Evolutionary conservation across 2,797 vertebrate species (phyloP).

Genomic region (Rhodeus uyekii): DNA sequence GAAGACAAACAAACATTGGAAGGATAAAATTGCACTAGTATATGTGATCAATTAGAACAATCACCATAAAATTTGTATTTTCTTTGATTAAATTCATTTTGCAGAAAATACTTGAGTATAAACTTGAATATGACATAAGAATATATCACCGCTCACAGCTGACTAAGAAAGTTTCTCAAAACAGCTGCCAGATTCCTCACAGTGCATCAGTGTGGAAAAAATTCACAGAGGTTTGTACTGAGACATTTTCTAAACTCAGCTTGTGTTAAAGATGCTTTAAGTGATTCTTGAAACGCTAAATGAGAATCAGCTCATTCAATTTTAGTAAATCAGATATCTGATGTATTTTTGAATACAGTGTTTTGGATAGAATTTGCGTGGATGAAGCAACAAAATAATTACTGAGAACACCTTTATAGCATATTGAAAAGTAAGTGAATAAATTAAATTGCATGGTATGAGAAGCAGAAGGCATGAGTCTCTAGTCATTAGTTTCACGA

Average conservation of each 20-base stretch:
- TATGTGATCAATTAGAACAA: not conserved
- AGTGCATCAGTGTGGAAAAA: not conserved
- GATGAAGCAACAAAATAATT: not conserved
- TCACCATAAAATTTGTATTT: not conserved
- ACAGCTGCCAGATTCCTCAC: constrained; percentile 2
- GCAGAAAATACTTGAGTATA: not conserved
- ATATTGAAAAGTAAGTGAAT: not conserved
- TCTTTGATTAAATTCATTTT: not conserved
- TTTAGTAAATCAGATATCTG: not conserved
- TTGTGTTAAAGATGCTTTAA: not conserved
- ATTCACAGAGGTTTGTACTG: not conserved
- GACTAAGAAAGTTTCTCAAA: not conserved
- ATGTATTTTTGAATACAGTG: not conserved
- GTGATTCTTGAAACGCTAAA: too few relatives aligned
- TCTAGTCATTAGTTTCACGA: not conserved
- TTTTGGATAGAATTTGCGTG: not conserved
- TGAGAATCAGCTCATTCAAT: not conserved
- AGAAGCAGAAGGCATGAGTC: not conserved
- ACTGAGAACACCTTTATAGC: not conserved
- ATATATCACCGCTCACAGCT: too few relatives aligned
- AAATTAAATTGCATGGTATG: not conserved
- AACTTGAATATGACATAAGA: not conserved
- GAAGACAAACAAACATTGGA: not conserved
- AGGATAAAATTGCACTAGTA: not conserved
- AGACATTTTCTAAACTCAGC: not conserved